A percentile compares a stretch with the other conserved stretches of the same genome.
These are phyloP conservation scores for Pedetes capensis DNA, from an alignment of 2,113 vertebrate species.

Conservation along the genomic window DNA sequence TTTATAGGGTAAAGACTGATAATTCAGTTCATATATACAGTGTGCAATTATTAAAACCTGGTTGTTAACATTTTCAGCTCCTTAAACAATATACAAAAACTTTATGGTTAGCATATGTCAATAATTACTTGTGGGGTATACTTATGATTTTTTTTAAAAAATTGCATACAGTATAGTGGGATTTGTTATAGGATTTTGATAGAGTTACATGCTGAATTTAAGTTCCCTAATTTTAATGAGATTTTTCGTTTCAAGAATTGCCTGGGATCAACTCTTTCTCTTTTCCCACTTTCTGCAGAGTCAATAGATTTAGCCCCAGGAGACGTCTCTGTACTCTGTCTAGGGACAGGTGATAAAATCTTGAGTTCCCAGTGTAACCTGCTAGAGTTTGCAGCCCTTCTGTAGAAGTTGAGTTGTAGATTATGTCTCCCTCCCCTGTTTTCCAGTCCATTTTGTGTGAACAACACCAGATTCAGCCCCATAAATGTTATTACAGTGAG, in stretches of 20 bases:
- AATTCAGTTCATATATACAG: too few species aligned
- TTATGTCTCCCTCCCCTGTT: not conserved
- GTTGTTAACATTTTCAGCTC: too few species aligned
- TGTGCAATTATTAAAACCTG: too few species aligned
- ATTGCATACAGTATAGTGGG: too few species aligned
- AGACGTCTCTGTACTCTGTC: not conserved
- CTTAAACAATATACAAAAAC: too few species aligned
- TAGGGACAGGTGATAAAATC: not conserved
- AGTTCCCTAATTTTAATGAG: not conserved
- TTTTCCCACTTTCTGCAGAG: not conserved
- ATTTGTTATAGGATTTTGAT: too few species aligned
- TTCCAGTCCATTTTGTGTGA: not conserved
- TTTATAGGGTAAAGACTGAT: too few species aligned
- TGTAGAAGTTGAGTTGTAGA: not conserved
- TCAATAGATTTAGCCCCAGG: not conserved
- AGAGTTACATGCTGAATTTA: too few species aligned
- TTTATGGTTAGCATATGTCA: too few species aligned
- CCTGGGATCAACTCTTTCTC: not conserved
- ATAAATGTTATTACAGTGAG: not conserved
- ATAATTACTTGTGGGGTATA: too few species aligned
- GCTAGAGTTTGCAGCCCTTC: not conserved
- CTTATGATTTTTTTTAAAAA: too few species aligned
- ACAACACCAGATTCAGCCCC: not conserved
- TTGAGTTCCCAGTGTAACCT: not conserved
- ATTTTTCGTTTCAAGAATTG: not conserved